A percentile compares a stretch with the other conserved stretches of the same genome.
Evolutionary conservation across 37 sponge, comb jelly and placozoan genomes (phyloP).

Genomic region (Cladorhizidae sp.): DNA sequence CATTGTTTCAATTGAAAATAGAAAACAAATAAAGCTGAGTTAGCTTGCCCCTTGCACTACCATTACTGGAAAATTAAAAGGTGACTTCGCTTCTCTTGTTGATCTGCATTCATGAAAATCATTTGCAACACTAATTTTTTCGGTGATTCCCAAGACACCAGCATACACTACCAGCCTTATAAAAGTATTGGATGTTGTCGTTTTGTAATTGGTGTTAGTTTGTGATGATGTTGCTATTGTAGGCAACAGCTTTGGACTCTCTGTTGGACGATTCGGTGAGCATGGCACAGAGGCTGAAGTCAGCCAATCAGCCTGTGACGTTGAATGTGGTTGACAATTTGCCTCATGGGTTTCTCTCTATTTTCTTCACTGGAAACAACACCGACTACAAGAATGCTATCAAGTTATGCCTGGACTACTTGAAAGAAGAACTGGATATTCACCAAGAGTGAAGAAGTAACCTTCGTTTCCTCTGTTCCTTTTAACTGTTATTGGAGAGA

Average conservation of each 20-base stretch:
- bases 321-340: conserved; percentile 62
- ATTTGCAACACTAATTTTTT: no score
- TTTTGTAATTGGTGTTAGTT: no score
- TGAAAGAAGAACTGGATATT: conserved; percentile 21
- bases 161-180: no score
- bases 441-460: background rate
- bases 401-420: conserved; percentile 20
- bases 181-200: no score
- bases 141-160: no score
- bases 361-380: conserved; percentile 36
- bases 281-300: conserved; percentile 79
- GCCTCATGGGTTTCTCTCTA: conserved; percentile 83
- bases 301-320: conserved; percentile 58
- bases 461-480: no score
- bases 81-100: no score
- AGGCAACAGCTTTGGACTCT: conserved; percentile 84
- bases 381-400: conserved; percentile 5
- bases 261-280: conserved; percentile 85
- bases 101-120: background rate
- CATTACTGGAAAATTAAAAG: no score
- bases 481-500: no score
- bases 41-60: no score
- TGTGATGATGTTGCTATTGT: background rate
- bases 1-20: no score
- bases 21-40: no score